phyloP scores from a whole-genome alignment of 2,888 invertebrate genomes.

The Conistra vaccinii region DNA sequence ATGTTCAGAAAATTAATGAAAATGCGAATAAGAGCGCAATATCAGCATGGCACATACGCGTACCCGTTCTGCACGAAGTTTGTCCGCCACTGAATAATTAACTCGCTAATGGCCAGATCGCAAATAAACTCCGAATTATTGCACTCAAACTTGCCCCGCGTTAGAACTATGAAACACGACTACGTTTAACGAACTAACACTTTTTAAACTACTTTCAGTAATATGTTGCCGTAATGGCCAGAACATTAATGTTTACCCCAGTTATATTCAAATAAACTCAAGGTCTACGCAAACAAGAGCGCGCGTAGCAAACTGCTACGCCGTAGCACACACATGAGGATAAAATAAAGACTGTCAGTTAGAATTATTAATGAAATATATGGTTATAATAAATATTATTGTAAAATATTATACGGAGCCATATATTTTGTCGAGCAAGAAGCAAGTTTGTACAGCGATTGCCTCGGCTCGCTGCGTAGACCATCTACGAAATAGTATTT shows the following conservation, averaged over 20 bases:
- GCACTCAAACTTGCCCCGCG: conserved; percentile 79
- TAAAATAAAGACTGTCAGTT: conserved; percentile 49
- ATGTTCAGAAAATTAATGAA: conserved; percentile 61
- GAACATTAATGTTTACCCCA: conserved; percentile 35
- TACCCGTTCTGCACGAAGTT: conserved; percentile 70
- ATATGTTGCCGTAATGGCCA: conserved; percentile 8
- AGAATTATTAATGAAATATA: conserved; percentile 62
- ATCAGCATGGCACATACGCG: conserved; percentile 70
- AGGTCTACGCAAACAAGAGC: conserved; percentile 41
- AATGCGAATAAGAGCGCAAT: conserved; percentile 62
- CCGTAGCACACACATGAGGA: conserved; percentile 59
- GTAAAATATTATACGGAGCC: conserved; percentile 65
- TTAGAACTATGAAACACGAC: conserved; percentile 74
- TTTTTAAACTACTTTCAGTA: conserved; percentile 53
- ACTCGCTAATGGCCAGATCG: conserved; percentile 86
- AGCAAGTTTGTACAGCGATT: conserved; percentile 70
- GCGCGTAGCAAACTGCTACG: conserved; percentile 65
- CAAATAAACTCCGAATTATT: conserved; percentile 89
- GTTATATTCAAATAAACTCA: conserved; percentile 41
- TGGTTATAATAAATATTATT: conserved; percentile 67
- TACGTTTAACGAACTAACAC: conserved; percentile 57
- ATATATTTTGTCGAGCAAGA: conserved; percentile 68
- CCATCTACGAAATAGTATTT: conserved; percentile 72
- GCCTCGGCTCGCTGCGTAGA: conserved; percentile 70
- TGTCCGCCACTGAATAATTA: conserved; percentile 85